Conservation (phyloP, 2,797 vertebrate genomes). For the Scarus forsteni region DNA sequence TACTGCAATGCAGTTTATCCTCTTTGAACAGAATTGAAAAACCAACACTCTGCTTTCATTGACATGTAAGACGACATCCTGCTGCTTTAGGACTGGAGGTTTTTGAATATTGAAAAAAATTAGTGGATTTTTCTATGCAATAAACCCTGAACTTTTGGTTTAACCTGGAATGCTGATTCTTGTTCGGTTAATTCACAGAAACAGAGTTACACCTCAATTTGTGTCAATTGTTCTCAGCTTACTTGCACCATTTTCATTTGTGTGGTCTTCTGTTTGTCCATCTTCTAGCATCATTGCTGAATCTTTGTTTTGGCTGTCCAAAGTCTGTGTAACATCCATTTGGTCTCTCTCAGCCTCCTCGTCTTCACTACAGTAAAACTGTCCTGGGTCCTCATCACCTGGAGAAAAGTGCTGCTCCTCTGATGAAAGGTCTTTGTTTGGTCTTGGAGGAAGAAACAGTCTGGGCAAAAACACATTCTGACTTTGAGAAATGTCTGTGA, state of each 20-base stretch:
- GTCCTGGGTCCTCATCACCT: neutral
- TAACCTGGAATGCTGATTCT: no score
- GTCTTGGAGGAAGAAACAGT: conserved; percentile 27
- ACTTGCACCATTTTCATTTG: neutral
- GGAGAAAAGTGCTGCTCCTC: neutral
- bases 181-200: no score
- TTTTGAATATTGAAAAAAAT: neutral
- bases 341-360: conserved; percentile 1
- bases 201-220: no score
- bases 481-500: conserved; percentile 7
- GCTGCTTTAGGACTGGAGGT: no score
- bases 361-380: neutral
- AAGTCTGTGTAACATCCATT: neutral
- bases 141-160: neutral
- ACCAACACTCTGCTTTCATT: no score
- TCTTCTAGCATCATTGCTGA: conserved; percentile 7
- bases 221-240: neutral
- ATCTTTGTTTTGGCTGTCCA: neutral
- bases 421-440: neutral
- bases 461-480: conserved; percentile 42
- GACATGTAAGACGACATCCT: no score
- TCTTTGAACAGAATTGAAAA: no score
- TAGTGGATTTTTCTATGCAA: neutral
- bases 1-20: no score
- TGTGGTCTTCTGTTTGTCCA: neutral